phyloP scores from a whole-genome alignment of 2,797 vertebrate species.

The Poliocrania exsul region DNA sequence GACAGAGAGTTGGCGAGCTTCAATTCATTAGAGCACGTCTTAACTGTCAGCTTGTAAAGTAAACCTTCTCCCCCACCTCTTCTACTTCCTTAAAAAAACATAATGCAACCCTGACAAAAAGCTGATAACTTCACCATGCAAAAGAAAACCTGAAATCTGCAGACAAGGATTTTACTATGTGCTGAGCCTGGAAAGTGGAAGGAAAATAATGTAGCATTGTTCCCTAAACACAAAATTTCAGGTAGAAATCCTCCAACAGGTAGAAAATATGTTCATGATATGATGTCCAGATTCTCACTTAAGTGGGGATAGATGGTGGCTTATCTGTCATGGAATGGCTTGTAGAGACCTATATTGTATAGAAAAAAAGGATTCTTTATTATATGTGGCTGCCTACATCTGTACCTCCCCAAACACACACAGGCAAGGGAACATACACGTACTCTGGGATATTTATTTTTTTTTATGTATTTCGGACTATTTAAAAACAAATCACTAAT shows the following conservation, averaged over 20 bases:
- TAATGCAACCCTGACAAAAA: conserved; percentile 17
- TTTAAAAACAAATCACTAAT: not conserved
- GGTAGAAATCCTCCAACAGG: not conserved
- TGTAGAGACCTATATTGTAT: not conserved
- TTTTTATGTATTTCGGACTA: not conserved
- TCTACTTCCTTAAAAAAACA: conserved; percentile 29
- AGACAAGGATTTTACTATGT: conserved; percentile 45
- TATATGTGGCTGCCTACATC: not conserved
- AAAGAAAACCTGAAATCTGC: conserved; percentile 18
- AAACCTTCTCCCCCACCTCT: not conserved
- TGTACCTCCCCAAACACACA: not conserved
- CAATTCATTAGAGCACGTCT: conserved; percentile 64
- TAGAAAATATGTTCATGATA: conserved; percentile 18
- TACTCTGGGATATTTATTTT: not conserved
- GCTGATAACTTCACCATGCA: conserved; percentile 47
- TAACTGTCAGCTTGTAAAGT: conserved; percentile 57
- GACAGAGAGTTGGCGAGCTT: conserved; percentile 58
- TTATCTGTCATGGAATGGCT: not conserved
- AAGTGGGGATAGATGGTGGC: not conserved
- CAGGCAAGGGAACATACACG: rapidly evolving
- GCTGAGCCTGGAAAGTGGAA: conserved; percentile 3
- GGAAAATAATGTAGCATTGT: conserved; percentile 9
- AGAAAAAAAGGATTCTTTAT: not conserved
- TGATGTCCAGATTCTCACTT: not conserved
- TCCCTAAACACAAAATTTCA: not conserved